Base-by-base conservation (phyloP, 2,888 invertebrate species). In the Himalopsyche anomala region DNA sequence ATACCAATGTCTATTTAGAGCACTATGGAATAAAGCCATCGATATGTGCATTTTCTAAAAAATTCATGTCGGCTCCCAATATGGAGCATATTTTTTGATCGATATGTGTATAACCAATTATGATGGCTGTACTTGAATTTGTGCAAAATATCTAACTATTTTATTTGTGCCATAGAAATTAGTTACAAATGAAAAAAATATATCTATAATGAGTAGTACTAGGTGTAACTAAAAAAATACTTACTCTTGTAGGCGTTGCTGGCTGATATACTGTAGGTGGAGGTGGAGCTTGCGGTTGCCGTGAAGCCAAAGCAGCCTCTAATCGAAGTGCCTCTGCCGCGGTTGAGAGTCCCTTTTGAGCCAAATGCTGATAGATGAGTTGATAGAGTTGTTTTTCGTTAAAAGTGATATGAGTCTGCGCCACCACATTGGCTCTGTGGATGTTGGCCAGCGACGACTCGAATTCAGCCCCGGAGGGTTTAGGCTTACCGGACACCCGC, bases 331-430 rank as follows among this genome's bases (percentile, higher is more conserved):
- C 92, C 0, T 94, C 92, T 0, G 98, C 98, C 17, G 97, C 95
- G 84, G 96, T 96, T 0, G 90, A 87, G 82, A 96, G 93, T 0
- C 97, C 98, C 89, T 97, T 96, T 4, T 95, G 94, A 54, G 95
- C 90, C 84, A 99, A 93, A 92, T 99, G 98, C 85, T 97, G 96
- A 90, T 97, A 96, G 81, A 99, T 98, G 15, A 99, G 93, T 91
- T 98, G 97, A 89, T 98, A 95, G 55, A 99, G 93, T 91, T 99
- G 99, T 80, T 96, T 95, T 91, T 98, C 98, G 91, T 99, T 98
- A 93, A 97, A 99, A 90, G 96, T 96, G 87, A 99, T 99, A 88
- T 97, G 96, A 0, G 99, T 99, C 92, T 99, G 98, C 0, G 99
- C 98, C 0, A 99, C 98, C 80, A 99, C 97, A 91, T 98, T 98